phyloP scores from a whole-genome alignment of 2,113 vertebrate species.

The Hippocampus comes region DNA sequence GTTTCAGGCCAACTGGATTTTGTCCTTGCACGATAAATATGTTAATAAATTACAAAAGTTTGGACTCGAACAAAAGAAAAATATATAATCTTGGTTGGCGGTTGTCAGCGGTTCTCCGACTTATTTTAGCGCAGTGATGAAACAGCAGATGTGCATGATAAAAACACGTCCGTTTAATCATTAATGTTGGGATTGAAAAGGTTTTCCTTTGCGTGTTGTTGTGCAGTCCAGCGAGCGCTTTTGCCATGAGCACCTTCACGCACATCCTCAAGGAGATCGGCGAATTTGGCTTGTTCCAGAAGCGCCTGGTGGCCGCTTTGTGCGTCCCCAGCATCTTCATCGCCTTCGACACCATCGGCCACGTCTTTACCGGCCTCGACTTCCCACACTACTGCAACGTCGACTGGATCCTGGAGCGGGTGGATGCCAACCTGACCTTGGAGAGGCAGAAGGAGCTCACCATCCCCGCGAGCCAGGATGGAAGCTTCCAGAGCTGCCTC shows the following conservation, averaged over 20 bases:
- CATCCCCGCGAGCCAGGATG: constrained; percentile 59
- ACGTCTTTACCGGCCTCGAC: constrained; percentile 75
- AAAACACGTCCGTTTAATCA: background rate
- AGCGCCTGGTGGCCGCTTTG: constrained; percentile 68
- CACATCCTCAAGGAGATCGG: constrained; percentile 77
- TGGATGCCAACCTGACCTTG: constrained; percentile 70
- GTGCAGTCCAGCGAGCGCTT: constrained; percentile 23
- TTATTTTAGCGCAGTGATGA: background rate
- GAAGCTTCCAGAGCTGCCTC: constrained; percentile 73
- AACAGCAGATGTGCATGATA: background rate
- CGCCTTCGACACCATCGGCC: constrained; percentile 78
- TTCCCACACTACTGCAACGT: constrained; percentile 80
- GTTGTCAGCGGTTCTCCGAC: background rate
- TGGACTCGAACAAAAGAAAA: background rate
- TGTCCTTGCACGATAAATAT: background rate
- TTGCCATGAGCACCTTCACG: constrained; percentile 67
- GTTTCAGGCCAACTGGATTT: background rate
- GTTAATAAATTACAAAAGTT: background rate
- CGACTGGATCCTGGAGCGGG: constrained; percentile 73
- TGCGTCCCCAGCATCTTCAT: constrained; percentile 63
- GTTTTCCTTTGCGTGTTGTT: background rate
- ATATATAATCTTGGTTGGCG: background rate
- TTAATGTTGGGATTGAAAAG: background rate
- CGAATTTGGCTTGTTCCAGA: constrained; percentile 82
- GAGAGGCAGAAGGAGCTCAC: constrained; percentile 74